A percentile compares a stretch with the other conserved stretches of the same genome.
Evolutionary conservation across 2,888 invertebrate genomes (phyloP).

Genomic region (Podabrus alpinus): DNA sequence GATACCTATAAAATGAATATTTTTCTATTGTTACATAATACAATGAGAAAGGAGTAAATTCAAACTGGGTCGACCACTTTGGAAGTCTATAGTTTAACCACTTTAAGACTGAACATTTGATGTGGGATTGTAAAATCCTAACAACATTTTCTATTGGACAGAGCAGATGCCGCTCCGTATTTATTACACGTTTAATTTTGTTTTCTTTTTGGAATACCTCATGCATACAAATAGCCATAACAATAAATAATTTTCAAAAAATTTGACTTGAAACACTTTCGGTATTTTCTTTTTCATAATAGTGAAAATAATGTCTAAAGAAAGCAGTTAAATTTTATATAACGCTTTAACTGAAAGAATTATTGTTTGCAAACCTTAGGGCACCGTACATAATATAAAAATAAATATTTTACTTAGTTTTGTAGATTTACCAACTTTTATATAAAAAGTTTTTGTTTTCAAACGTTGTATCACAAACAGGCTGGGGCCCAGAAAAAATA

Average conservation of each 20-base stretch:
- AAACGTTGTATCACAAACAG: too few species aligned
- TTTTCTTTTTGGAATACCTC: not conserved
- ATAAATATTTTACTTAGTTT: not conserved
- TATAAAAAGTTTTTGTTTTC: too few species aligned
- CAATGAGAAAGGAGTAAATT: not conserved
- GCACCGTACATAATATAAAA: not conserved
- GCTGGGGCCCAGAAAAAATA: too few species aligned
- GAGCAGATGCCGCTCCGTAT: not conserved
- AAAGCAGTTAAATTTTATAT: not conserved
- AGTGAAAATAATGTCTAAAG: not conserved
- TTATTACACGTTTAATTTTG: not conserved
- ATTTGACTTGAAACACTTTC: not conserved
- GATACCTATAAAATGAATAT: too few species aligned
- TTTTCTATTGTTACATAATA: not conserved
- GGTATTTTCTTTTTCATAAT: not conserved
- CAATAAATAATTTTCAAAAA: not conserved
- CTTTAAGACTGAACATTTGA: not conserved
- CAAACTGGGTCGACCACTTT: not conserved
- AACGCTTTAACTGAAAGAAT: not conserved
- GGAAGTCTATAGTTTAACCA: not conserved
- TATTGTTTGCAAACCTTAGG: not conserved
- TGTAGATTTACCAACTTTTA: too few species aligned
- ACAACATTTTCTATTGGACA: not conserved
- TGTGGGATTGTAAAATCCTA: not conserved
- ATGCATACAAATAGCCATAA: not conserved